These are phyloP conservation scores for Phanerotoma sp. DNA, from an alignment of 2,888 invertebrate genomes.

Conservation along the genomic window DNA sequence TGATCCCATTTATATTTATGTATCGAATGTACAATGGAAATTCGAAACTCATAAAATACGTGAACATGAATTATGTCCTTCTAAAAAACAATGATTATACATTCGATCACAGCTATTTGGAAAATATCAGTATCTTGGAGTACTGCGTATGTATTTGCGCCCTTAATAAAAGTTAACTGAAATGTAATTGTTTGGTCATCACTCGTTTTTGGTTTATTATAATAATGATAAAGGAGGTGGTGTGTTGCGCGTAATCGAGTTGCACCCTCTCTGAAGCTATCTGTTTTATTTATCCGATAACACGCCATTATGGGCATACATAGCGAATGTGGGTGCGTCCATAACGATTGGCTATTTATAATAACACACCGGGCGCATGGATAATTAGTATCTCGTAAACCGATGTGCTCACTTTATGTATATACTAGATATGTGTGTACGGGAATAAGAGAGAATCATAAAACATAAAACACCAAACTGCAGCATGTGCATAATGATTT, in stretches of 20 bases:
- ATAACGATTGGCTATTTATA: slow-evolving; percentile 58
- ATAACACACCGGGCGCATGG: slow-evolving; percentile 54
- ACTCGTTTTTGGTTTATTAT: slow-evolving; percentile 11
- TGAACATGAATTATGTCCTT: no score
- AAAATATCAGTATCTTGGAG: no score
- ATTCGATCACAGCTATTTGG: no score
- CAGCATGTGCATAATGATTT: slow-evolving; percentile 1
- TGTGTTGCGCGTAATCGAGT: slow-evolving; percentile 55
- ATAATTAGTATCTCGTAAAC: slow-evolving; percentile 55
- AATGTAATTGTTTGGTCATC: background rate
- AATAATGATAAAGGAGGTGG: slow-evolving; percentile 12
- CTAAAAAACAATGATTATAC: no score
- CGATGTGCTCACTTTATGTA: slow-evolving; percentile 29
- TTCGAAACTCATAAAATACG: no score
- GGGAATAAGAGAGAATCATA: slow-evolving; percentile 24
- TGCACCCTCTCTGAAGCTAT: slow-evolving; percentile 51
- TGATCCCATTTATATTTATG: no score
- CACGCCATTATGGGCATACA: slow-evolving; percentile 55
- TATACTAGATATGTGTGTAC: slow-evolving; percentile 12
- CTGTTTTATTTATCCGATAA: slow-evolving; percentile 58
- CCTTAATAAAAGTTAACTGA: no score
- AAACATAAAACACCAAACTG: slow-evolving; percentile 30
- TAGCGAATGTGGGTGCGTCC: slow-evolving; percentile 51
- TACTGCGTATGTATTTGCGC: no score
- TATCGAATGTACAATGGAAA: no score